Conservation (phyloP, 2,888 invertebrate genomes). For the Odontocolon sp. region DNA sequence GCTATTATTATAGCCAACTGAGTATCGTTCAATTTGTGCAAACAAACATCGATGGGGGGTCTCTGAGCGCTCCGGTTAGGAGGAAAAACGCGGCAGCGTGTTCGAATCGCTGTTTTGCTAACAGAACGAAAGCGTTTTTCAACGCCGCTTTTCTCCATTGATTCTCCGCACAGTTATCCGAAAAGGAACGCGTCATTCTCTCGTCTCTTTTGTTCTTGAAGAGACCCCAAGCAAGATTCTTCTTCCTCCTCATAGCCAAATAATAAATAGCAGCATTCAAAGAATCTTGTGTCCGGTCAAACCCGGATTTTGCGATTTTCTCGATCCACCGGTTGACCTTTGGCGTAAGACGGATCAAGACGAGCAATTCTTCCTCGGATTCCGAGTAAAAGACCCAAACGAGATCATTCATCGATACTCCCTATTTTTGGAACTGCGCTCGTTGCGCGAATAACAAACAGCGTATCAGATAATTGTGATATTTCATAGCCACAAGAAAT, state of each 20-base stretch:
- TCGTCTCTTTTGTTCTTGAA: conserved; percentile 94
- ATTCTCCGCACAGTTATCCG: conserved; percentile 95
- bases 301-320: conserved; percentile 96
- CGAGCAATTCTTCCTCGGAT: conserved; percentile 96
- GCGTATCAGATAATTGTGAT: conserved; percentile 96
- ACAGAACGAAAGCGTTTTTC: conserved; percentile 98
- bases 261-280: conserved; percentile 99
- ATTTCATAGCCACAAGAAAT: conserved; percentile 98
- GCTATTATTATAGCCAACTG: conserved; percentile 97
- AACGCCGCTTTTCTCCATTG: conserved; percentile 98
- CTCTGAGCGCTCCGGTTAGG: conserved; percentile 95
- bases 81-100: conserved; percentile 99
- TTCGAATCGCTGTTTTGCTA: conserved; percentile 97
- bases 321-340: conserved; percentile 93
- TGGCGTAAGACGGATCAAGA: conserved; percentile 94
- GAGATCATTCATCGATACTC: conserved; percentile 93
- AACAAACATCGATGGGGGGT: conserved; percentile 96
- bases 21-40: conserved; percentile 95
- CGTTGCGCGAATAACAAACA: conserved; percentile 96
- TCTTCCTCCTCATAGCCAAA: conserved; percentile 99
- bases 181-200: conserved; percentile 97
- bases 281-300: conserved; percentile 95
- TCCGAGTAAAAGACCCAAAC: conserved; percentile 99
- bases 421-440: conserved; percentile 91
- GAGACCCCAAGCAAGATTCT: conserved; percentile 97